Base-by-base conservation (phyloP, 2,113 vertebrate genomes). In the Myotis lucifugus region DNA sequence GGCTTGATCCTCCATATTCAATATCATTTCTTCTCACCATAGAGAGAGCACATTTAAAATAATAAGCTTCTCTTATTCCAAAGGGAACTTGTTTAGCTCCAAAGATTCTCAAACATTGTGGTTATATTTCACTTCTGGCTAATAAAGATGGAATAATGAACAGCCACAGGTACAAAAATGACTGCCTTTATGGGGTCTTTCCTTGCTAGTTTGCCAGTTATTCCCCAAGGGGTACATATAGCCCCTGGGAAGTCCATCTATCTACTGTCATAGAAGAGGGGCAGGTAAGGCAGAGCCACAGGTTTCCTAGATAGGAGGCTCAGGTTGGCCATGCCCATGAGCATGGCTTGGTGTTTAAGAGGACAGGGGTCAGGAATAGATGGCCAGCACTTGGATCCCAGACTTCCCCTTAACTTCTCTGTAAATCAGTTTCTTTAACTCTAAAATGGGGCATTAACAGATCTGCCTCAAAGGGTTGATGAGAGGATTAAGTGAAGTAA, bases 211-310 rank as follows among this genome's bases (percentile, higher is more conserved):
- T 42, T 34, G 32, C 37, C 56, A 64, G 14, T 37, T 27, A 69
- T 34, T 54, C 23, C 17, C 11, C 0, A 3, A 17, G 18, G 29
- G 14, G 6, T 13, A 52, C 0, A 3, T 8, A 32, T 0, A 3
- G 13, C 19, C 29, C 13, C 64, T 42, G 21, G 14, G 3, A 78
- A 96, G 50, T 67, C 6, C 18, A 56, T 18, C 46, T 18, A 29
- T 23, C 8, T 1, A 12, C 34, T 25, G 29, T 50, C 13, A 46
- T 3, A 15, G 32, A 54, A 4, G 1, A 14, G 32, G 8, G 15
- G 8, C 11, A 27, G 32, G 40, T 32, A 37, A 83, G 18, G 6
- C 14, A 74, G 4, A 8, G 7, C 25, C 29, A 10, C 0, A 2
- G 11, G 27, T n/a, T 79, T 87, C 13, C 29, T 15, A 4, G 7